A percentile compares a stretch with the other conserved stretches of the same genome.
phyloP scores from a whole-genome alignment of 1,140 invertebrate genomes.

The Eulimnadia texana region DNA sequence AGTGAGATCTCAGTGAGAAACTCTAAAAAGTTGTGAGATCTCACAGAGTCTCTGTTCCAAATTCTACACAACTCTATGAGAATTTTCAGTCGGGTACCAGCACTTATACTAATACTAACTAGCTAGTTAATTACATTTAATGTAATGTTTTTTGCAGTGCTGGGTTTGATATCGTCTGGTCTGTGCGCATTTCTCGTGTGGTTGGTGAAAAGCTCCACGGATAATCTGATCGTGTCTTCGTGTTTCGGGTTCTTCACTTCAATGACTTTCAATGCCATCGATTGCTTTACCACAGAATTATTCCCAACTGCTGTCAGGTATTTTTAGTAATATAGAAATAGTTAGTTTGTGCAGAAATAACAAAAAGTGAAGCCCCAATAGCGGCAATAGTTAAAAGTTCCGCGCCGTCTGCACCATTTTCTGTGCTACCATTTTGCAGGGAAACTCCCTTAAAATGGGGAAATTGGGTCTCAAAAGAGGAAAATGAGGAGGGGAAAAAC shows the following conservation, averaged over 20 bases:
- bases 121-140: not conserved
- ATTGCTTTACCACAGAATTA: slow-evolving; percentile 74
- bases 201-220: slow-evolving; percentile 47
- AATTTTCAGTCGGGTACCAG: too few relatives aligned
- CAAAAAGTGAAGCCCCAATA: not conserved
- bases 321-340: not conserved
- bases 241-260: slow-evolving; percentile 74
- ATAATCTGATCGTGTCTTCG: slow-evolving; percentile 62
- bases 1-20: too few relatives aligned
- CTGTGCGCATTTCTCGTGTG: slow-evolving; percentile 57
- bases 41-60: too few relatives aligned
- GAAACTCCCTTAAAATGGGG: too few relatives aligned
- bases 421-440: too few relatives aligned
- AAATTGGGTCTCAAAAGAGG: too few relatives aligned
- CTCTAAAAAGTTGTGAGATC: too few relatives aligned
- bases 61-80: too few relatives aligned
- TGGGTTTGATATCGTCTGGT: slow-evolving; percentile 53
- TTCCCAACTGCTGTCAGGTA: slow-evolving; percentile 67
- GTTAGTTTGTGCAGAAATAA: not conserved
- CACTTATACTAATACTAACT: too few relatives aligned
- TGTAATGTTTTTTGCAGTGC: slow-evolving; percentile 33
- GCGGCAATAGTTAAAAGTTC: not conserved
- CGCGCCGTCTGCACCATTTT: too few relatives aligned
- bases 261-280: slow-evolving; percentile 70
- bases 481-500: too few relatives aligned